A percentile compares a stretch with the other conserved stretches of the same genome.
These are phyloP conservation scores for Yasuhikotakia modesta DNA, from an alignment of 2,797 vertebrate genomes.

Conservation along the genomic window DNA sequence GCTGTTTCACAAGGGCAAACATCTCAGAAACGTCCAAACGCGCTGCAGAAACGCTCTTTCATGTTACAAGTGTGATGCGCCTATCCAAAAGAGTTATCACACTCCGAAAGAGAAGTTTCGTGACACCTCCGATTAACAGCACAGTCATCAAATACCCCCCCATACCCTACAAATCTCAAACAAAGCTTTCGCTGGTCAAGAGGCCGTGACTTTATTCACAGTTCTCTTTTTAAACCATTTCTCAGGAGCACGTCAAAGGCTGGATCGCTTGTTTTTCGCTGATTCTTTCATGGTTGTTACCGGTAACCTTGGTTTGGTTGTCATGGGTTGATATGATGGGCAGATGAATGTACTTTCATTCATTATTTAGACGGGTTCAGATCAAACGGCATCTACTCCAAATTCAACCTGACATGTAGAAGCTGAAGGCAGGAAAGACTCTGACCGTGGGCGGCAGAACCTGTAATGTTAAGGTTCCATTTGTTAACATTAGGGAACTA, in stretches of 20 bases:
- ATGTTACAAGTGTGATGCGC: slow-evolving; percentile 26
- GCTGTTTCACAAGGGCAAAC: slow-evolving; percentile 41
- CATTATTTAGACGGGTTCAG: slow-evolving; percentile 35
- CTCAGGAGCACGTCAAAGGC: slow-evolving; percentile 27
- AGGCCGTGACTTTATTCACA: slow-evolving; percentile 23
- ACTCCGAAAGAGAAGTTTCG: slow-evolving; percentile 9
- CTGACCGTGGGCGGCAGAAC: background rate
- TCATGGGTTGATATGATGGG: slow-evolving; percentile 17
- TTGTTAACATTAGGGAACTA: no score
- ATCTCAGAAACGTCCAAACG: slow-evolving; percentile 22
- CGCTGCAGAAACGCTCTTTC: slow-evolving; percentile 28
- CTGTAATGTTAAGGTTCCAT: no score
- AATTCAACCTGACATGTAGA: slow-evolving; percentile 17
- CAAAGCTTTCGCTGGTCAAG: slow-evolving; percentile 3
- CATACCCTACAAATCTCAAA: background rate
- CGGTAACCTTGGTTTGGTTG: slow-evolving; percentile 12
- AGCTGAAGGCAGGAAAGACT: background rate
- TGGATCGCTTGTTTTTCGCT: background rate
- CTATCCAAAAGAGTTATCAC: slow-evolving; percentile 27
- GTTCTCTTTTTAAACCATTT: slow-evolving; percentile 33
- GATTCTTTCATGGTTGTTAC: slow-evolving; percentile 20
- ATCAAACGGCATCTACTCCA: slow-evolving; percentile 27
- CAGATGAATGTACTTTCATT: slow-evolving; percentile 39
- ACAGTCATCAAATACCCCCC: background rate
- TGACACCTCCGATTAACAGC: slow-evolving; percentile 32